Conservation (phyloP, 2,888 invertebrate species). For the Tenthredo distinguenda region DNA sequence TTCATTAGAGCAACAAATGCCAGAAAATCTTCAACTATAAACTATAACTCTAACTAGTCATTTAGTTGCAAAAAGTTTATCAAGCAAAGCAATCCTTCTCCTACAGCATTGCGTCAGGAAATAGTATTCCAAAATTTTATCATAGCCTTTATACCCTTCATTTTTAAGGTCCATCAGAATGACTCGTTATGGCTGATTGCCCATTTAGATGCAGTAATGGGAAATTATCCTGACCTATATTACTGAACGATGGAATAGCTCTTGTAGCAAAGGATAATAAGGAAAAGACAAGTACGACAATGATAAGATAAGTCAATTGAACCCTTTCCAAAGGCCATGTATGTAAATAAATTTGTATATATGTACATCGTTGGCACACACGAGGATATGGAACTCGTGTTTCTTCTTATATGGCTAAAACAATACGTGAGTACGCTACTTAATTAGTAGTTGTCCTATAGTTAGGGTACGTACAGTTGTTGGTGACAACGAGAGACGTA, state of each 20-base stretch:
- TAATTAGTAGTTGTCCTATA: constrained; percentile 47
- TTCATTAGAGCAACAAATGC: background rate
- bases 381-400: background rate
- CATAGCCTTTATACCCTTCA: background rate
- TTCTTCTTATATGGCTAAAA: constrained; percentile 26
- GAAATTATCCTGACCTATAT: background rate
- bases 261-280: background rate
- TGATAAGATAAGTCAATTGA: background rate
- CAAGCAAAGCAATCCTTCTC: constrained; percentile 30
- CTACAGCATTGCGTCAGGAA: background rate
- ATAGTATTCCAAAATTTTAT: background rate
- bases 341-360: background rate
- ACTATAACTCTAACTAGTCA: constrained; percentile 29
- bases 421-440: constrained; percentile 33
- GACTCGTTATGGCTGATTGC: background rate
- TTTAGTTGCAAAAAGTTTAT: constrained; percentile 15
- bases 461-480: constrained; percentile 58
- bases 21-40: constrained; percentile 3
- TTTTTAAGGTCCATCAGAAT: background rate
- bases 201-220: background rate
- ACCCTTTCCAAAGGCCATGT: background rate
- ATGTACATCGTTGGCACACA: background rate
- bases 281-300: background rate
- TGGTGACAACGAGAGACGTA: constrained; percentile 70
- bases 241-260: background rate